Conservation (phyloP, 2,113 vertebrate species). For the Nettapus auritus region DNA sequence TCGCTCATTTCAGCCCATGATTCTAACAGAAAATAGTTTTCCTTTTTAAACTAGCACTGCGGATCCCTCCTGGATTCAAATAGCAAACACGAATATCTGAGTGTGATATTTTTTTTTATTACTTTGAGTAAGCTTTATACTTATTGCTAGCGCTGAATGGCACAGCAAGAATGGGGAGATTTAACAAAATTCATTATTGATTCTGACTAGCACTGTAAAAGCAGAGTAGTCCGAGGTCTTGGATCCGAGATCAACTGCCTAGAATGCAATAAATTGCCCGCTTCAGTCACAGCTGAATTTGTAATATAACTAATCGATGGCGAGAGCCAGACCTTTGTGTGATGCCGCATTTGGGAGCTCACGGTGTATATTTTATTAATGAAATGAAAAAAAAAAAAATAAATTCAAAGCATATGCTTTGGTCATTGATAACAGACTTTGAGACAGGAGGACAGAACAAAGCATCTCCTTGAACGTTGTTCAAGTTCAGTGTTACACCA, state of each 20-base stretch:
- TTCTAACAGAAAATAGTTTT: constrained; percentile 6
- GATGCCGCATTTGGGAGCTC: background rate
- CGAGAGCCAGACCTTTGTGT: background rate
- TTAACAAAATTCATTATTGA: background rate
- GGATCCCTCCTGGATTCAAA: constrained; percentile 8
- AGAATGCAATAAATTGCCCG: background rate
- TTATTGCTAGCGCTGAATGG: background rate
- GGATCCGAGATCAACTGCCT: background rate
- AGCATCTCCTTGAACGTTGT: background rate
- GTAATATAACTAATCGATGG: background rate
- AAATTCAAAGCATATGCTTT: background rate
- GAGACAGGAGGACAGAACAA: background rate
- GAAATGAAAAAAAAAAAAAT: background rate
- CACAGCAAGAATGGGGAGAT: background rate
- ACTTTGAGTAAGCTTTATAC: background rate
- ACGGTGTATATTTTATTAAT: background rate
- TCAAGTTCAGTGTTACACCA: background rate
- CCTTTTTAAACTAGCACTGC: background rate
- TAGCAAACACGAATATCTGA: background rate
- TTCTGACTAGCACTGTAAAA: background rate
- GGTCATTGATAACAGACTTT: background rate
- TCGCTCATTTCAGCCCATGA: background rate
- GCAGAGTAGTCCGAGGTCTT: background rate
- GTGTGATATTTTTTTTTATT: background rate
- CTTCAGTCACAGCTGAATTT: background rate